Evolutionary conservation across 2,888 invertebrate genomes (phyloP), one percentile per base, ranked within the genome.

Genomic region (Artemia sp.): DNA sequence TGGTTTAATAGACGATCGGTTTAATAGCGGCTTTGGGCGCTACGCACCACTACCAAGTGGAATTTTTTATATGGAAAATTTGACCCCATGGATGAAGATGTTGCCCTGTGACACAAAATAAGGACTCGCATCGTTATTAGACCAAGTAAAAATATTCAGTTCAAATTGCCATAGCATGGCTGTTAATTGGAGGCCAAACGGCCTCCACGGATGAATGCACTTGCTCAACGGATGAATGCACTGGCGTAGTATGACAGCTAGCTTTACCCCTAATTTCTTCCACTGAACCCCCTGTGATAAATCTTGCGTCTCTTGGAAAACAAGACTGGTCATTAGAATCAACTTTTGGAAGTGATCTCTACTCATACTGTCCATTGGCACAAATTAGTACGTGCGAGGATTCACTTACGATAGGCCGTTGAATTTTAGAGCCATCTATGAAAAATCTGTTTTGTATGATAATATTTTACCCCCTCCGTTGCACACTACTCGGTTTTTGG

Each of bases 81-180:
- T 98, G 75, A 97, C 98, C 12, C 97, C 98, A 0, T 97, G 96
- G 89, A 93, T 94, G 76, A 98, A 97, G 78, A 81, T 99, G 7
- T 79, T 99, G 67, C 97, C 98, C 0, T 99, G 98, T 80, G 89
- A 90, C 78, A 87, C 89, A n/a, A 87, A 84, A 84, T 82, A 85
- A 76, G 97, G 97, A 3, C 82, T 97, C 74, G 87, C 90, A 14
- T 86, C 90, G 0, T 79, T 97, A 69, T 82, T 97, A 7, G 93
- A 93, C 78, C 90, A 95, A 0, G 88, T 90, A 70, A 86, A 88
- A 77, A 87, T 96, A 70, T 92, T 94, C 77, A 92, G 92, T 76
- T 90, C 93, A 3, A 88, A 90, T 76, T 96, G 92, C 77, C 92
- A 95, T 80, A 94, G 95, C 0, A 80, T 95, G 71, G 88, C 89